phyloP scores from a whole-genome alignment of 2,113 vertebrate genomes.

The Scytalopus superciliaris region DNA sequence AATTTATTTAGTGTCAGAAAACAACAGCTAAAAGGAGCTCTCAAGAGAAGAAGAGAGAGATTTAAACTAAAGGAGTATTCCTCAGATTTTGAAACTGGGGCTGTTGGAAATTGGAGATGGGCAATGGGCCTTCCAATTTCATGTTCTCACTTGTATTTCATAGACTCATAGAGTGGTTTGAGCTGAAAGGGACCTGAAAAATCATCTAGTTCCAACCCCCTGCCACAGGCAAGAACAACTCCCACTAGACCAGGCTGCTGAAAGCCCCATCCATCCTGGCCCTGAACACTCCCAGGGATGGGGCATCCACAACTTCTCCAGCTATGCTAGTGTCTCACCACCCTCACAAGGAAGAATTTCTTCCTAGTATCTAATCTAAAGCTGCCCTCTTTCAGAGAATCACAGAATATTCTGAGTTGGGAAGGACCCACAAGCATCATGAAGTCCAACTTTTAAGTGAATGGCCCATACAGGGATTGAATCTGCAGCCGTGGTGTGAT shows the following conservation, averaged over 20 bases:
- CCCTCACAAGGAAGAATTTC: neutral
- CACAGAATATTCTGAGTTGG: too few species aligned
- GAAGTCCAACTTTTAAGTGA: too few species aligned
- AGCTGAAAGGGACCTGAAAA: neutral
- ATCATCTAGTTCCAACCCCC: neutral
- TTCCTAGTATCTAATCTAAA: neutral
- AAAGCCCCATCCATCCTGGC: neutral
- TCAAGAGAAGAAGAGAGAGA: neutral
- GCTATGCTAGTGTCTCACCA: neutral
- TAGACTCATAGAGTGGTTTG: neutral
- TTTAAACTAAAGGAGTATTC: neutral
- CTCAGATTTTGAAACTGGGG: neutral
- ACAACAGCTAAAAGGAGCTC: neutral
- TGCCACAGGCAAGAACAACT: neutral
- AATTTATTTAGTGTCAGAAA: neutral
- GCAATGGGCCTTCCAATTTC: neutral
- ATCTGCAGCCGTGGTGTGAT: too few species aligned
- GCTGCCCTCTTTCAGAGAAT: neutral
- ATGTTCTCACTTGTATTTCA: neutral
- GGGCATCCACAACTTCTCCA: neutral
- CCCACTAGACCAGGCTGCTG: too few species aligned
- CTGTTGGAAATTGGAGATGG: neutral
- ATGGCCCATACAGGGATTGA: too few species aligned
- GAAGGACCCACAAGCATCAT: too few species aligned
- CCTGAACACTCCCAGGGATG: neutral